These are phyloP conservation scores for Mastomys natalensis DNA, from an alignment of 2,113 vertebrate genomes.

Conservation along the genomic window DNA sequence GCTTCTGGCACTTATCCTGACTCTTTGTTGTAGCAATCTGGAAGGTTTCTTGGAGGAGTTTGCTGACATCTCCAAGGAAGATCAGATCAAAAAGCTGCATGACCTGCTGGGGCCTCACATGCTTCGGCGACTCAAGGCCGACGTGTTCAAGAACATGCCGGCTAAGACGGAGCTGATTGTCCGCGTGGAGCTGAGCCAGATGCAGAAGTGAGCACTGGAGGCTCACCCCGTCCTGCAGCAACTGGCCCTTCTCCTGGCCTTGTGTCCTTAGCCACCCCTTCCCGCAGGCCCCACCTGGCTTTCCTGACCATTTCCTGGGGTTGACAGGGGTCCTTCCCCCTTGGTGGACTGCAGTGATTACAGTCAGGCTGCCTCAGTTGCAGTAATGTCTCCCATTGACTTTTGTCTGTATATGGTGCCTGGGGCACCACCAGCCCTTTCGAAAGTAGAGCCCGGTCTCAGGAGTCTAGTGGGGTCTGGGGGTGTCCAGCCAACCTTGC, in stretches of 20 bases:
- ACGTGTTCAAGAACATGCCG: conserved; percentile 99
- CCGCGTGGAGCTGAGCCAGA: conserved; percentile 97
- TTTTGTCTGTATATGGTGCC: not conserved
- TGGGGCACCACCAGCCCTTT: not conserved
- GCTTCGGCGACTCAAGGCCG: conserved; percentile 96
- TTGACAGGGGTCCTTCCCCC: not conserved
- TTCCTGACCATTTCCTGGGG: not conserved
- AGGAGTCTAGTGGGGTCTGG: accelerated
- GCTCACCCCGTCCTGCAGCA: accelerated
- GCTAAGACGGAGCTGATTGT: conserved; percentile 98
- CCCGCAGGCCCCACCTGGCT: accelerated
- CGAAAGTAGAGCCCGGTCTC: not conserved
- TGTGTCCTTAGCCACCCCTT: not conserved
- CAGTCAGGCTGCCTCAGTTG: not conserved
- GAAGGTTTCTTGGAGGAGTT: conserved; percentile 99
- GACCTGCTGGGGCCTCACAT: conserved; percentile 98
- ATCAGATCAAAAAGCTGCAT: conserved; percentile 99
- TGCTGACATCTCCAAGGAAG: conserved; percentile 99
- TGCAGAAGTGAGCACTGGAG: conserved; percentile 94
- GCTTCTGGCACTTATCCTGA: not conserved
- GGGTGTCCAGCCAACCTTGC: not conserved
- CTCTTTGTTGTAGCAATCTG: conserved; percentile 91
- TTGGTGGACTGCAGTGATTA: accelerated
- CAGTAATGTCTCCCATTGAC: too few relatives aligned
- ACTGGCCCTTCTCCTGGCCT: accelerated